phyloP scores from a whole-genome alignment of 2,797 vertebrate species.

The Nyctibius grandis region DNA sequence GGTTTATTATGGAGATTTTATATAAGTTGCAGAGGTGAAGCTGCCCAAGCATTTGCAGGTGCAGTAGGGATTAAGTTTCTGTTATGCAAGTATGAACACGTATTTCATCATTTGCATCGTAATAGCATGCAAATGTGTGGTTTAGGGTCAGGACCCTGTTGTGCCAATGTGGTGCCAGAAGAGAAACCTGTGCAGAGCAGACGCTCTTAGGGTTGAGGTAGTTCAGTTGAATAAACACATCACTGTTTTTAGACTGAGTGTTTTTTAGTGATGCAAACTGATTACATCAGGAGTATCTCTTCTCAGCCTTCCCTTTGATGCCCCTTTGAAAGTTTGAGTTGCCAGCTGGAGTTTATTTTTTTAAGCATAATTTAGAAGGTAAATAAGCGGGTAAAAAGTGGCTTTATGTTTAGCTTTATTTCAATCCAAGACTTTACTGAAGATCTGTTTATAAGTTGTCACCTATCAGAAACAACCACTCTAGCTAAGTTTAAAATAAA shows the following conservation, averaged over 20 bases:
- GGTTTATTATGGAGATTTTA: neutral
- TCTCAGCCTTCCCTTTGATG: neutral
- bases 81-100: neutral
- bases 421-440: neutral
- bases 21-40: neutral
- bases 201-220: neutral
- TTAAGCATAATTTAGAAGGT: neutral
- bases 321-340: neutral
- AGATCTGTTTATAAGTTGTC: neutral
- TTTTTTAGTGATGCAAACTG: neutral
- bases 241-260: neutral
- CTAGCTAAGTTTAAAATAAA: neutral
- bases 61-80: neutral
- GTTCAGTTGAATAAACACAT: constrained; percentile 44
- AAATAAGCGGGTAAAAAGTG: neutral
- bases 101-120: neutral
- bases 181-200: neutral
- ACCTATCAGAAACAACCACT: neutral
- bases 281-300: neutral
- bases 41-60: neutral
- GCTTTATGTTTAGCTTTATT: neutral
- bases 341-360: neutral
- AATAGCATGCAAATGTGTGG: neutral
- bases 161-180: neutral
- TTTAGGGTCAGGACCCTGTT: neutral